Percentiles rank a stretch among this genome's conserved stretches.
phyloP scores from a whole-genome alignment of 2,113 vertebrate species.

The Ivindomyrus marchei region DNA sequence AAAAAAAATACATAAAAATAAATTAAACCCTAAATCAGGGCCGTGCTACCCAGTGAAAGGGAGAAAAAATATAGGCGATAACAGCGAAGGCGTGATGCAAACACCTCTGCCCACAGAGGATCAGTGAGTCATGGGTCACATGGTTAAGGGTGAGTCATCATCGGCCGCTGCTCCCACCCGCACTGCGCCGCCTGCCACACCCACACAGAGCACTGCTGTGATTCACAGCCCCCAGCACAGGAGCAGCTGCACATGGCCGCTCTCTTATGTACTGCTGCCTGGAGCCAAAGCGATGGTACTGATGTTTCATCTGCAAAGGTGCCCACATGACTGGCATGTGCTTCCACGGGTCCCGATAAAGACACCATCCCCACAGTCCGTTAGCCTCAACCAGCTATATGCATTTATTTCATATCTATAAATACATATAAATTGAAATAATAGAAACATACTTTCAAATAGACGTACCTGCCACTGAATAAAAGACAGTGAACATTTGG shows the following conservation, averaged over 20 bases:
- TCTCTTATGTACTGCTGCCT: background rate
- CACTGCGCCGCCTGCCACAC: conserved; percentile 15
- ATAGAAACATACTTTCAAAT: background rate
- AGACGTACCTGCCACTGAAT: background rate
- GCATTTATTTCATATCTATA: background rate
- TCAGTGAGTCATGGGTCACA: conserved; percentile 64
- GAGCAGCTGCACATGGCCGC: background rate
- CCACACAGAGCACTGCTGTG: conserved; percentile 21
- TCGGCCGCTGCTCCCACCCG: conserved; percentile 35
- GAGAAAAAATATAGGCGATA: conserved; percentile 5
- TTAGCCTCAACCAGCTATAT: background rate
- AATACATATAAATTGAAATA: background rate
- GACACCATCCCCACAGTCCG: background rate
- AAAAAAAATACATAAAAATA: background rate
- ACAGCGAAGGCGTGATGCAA: conserved; percentile 38
- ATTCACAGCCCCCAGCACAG: conserved; percentile 27
- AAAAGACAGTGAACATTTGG: background rate
- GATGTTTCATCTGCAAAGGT: background rate
- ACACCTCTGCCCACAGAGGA: conserved; percentile 51
- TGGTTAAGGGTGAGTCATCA: conserved; percentile 62
- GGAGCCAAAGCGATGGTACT: background rate
- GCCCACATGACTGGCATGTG: background rate
- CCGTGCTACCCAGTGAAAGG: background rate
- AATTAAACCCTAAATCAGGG: background rate
- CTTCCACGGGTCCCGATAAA: background rate